Percentiles rank a stretch among this genome's conserved stretches.
phyloP scores from a whole-genome alignment of 1,140 invertebrate species.

The Eciton burchellii region DNA sequence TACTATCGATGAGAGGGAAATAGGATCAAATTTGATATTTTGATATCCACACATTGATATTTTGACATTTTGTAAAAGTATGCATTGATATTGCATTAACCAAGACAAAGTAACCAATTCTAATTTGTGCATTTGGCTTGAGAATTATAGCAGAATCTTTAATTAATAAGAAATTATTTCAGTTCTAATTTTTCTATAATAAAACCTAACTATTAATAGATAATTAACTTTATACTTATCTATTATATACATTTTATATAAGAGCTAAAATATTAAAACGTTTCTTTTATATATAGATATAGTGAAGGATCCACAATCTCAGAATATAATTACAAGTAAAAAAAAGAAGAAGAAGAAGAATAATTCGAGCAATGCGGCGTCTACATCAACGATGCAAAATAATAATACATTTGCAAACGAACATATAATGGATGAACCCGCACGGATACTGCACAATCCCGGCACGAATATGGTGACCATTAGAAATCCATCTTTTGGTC shows the following conservation, averaged over 20 bases:
- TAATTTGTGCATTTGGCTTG: too few relatives aligned
- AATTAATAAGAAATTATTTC: too few relatives aligned
- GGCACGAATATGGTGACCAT: conserved; percentile 91
- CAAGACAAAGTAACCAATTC: too few relatives aligned
- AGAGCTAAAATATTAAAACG: conserved; percentile 10
- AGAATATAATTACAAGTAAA: conserved; percentile 68
- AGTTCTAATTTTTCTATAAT: background rate
- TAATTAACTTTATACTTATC: background rate
- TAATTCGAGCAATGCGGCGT: conserved; percentile 34
- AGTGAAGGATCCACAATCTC: conserved; percentile 66
- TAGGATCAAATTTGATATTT: too few relatives aligned
- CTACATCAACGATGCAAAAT: conserved; percentile 38
- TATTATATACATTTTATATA: background rate
- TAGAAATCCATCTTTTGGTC: conserved; percentile 90
- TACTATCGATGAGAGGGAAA: too few relatives aligned
- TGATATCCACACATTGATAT: too few relatives aligned
- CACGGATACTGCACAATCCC: conserved; percentile 82
- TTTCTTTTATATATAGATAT: conserved; percentile 61
- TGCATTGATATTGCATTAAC: too few relatives aligned
- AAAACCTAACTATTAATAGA: background rate
- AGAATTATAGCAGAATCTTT: too few relatives aligned
- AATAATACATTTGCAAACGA: conserved; percentile 57
- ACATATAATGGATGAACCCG: conserved; percentile 74
- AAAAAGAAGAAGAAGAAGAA: conserved; percentile 87
- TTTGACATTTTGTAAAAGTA: too few relatives aligned